Evolutionary conservation across 2,888 invertebrate genomes (phyloP), one percentile per base, ranked within the genome.

Genomic region (Aporophyla lueneburgensis): DNA sequence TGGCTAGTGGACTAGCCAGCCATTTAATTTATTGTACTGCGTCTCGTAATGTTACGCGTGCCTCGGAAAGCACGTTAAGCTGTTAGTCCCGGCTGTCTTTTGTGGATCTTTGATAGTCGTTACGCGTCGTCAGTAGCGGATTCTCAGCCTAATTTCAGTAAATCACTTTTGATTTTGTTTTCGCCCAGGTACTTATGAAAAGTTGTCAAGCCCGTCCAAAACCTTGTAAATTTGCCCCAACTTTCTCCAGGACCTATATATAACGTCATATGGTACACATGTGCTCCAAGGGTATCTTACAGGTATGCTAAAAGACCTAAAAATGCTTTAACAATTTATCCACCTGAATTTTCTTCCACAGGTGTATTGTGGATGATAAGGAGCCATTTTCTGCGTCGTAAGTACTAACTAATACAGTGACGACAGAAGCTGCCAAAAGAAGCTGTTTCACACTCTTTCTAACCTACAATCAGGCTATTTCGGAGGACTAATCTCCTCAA

Each of bases 301-400:
- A 61, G 6, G 21, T 40, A 33, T 21, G 21, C 0, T 21, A 7
- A 46, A 21, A 51, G 16, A 67, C 33, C 10, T 53, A 1, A 58
- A 49, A 58, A n/a, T 21, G 0, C 4, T 69, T 27, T 14, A 46
- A 1, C 27, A 5, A 63, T n/a, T 81, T 80, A 96, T 96, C 96
- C 87, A 96, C 96, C 96, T 87, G 95, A 95, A 87, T 95, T 95
- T 54, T 95, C 95, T 75, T 95, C 95, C 24, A 95, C 95, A 3
- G 95, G 95, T 93, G 2, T 92, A 66, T 16, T 2, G 93, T 93
- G 68, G 95, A 94, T 9, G 94, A 93, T 10, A 96, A 76, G 71
- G 96, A 93, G 33, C 95, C 92, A 77, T 96, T 85, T 94, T 94
- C 54, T 91, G 92, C 2, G 14, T n/a, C 2, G 16, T 71, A 10